These are phyloP conservation scores for Polydrusus cervinus DNA, from an alignment of 2,888 invertebrate species.

Conservation along the genomic window DNA sequence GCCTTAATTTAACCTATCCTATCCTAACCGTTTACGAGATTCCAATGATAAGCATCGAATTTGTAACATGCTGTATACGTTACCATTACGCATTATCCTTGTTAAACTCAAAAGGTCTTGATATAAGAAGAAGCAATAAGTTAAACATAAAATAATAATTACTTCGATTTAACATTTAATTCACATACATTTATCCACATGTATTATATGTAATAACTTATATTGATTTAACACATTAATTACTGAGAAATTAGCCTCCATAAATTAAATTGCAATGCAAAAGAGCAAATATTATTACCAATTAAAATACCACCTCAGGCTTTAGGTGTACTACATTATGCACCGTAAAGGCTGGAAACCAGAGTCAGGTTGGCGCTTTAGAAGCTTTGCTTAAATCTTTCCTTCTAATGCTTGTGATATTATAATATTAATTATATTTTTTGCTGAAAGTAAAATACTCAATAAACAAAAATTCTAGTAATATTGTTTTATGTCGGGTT, in stretches of 20 bases:
- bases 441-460: too few species aligned
- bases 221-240: constrained; percentile 16
- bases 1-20: too few species aligned
- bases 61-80: too few species aligned
- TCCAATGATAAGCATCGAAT: too few species aligned
- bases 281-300: constrained; percentile 16
- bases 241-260: constrained; percentile 8
- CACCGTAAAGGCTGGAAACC: constrained; percentile 6
- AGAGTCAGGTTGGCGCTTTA: constrained; percentile 1
- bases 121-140: too few species aligned
- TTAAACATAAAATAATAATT: background rate
- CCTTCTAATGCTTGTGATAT: too few species aligned
- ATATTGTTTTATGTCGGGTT: too few species aligned
- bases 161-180: background rate
- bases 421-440: too few species aligned
- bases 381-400: background rate
- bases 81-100: too few species aligned
- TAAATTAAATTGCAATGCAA: constrained; percentile 14
- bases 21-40: too few species aligned
- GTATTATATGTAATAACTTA: constrained; percentile 1
- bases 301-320: constrained; percentile 18
- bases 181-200: background rate
- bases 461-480: too few species aligned
- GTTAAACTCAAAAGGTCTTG: too few species aligned
- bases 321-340: constrained; percentile 11